Evolutionary conservation across 2,888 invertebrate species (phyloP), one percentile per base, ranked within the genome.

Genomic region (Lysandra bellargus): DNA sequence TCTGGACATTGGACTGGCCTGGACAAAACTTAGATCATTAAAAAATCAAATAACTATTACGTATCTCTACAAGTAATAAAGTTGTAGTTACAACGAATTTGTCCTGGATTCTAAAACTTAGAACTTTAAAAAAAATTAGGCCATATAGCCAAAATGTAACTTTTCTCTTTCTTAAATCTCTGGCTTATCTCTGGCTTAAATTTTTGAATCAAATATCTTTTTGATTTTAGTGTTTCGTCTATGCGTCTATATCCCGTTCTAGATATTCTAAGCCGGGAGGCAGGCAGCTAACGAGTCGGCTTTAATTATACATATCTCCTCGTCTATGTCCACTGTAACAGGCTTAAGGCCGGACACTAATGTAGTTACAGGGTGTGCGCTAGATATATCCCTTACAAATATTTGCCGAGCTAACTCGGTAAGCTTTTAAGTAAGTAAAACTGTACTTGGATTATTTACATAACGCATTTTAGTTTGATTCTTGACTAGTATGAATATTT

Each of bases 231-330:
- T 4, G 17, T 57, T 57, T 1, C 57, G 3, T 57, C 57, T 57
- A 57, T 57, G 14, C 7, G 17, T 57, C 9, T 49, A 6, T 49
- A 49, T 49, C 9, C 57, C 14, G 0, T 57, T 57, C 57, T 17
- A 49, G 83, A 86, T 69, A 37, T 69, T 37, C 33, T 69, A 82
- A 85, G 85, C 84, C 85, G 85, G 83, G 85, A 84, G 83, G 81
- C 83, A 83, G 82, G 78, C 73, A 78, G 60, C 79, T 79, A 79
- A 79, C 79, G 79, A 79, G 79, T 60, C 49, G 5, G 73, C 33
- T 79, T 79, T 79, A 61, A 75, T 79, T 75, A 79, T 79, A 75
- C 79, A 79, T 79, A 75, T 79, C 74, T 79, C 60, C 30, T 60
- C 49, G 75, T 75, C 79, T 79, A 75, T 79, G 75, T 79, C 79